Base-by-base conservation (phyloP, 2,888 invertebrate species). In the Himalopsyche anomala region DNA sequence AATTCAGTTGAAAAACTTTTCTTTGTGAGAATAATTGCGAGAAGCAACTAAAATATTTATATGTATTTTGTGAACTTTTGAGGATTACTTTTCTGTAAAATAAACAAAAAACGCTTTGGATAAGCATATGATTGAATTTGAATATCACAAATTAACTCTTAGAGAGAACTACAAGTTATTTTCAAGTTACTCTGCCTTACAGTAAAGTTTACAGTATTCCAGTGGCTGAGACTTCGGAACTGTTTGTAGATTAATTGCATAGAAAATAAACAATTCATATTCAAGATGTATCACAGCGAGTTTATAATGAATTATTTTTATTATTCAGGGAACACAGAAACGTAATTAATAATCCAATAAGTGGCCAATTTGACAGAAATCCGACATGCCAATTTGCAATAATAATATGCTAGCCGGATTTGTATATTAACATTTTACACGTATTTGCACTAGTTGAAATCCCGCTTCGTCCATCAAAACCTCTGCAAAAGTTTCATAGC, bases 321-420 rank as follows among this genome's bases (percentile, higher is more conserved):
- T 19, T 62, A 28, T 8, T 62, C 19, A 62, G 9, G 19, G 19
- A 62, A 62, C 5, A 19, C 28, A 62, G 28, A 62, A n/a, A 19
- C 11, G 4, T 28, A 51, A 51, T 62, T 8, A 19, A 62, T 19
- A 4, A 74, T 36, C 15, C 38, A 74, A 74, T 74, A 74, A 12
- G 12, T 74, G 4, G 74, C 74, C 12, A 74, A 74, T 74, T 38
- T 74, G 74, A 74, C 74, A 74, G 74, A 12, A 36, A 74, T 74
- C 74, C 74, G 74, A 38, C 74, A 74, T 74, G 74, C 74, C 74
- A 74, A 74, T 74, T 38, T 36, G 74, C 8, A 62, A 74, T 74
- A 74, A 74, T 74, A 69, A 38, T 74, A 74, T 74, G 74, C 74
- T 36, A 28, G 28, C 36, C 74, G 74, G 36, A 74, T 74, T 74